Evolutionary conservation across 2,888 invertebrate species (phyloP).

Genomic region (Caenorhabditis macrosperma): DNA sequence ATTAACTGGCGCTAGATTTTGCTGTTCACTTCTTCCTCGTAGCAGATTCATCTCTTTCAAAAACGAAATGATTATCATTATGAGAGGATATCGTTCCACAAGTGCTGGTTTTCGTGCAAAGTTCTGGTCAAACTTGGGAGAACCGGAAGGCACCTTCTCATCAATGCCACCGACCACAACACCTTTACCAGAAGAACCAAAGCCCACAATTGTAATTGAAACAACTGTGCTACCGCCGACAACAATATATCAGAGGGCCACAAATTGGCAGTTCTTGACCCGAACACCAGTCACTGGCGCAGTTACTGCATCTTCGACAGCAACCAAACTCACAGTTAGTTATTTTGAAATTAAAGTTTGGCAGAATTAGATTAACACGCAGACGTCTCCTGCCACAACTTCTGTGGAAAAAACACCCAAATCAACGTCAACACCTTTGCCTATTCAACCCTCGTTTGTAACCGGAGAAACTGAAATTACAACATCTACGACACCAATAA

Average conservation of each 20-base stretch:
- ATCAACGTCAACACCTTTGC: background rate
- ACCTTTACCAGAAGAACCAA: constrained; percentile 7
- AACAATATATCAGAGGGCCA: constrained; percentile 1
- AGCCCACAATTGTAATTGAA: constrained; percentile 1
- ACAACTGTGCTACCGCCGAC: constrained; percentile 27
- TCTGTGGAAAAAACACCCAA: background rate
- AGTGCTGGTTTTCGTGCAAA: constrained; percentile 71
- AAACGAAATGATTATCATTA: constrained; percentile 75
- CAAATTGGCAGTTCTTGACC: constrained; percentile 19
- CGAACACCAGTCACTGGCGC: constrained; percentile 3
- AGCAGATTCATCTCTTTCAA: constrained; percentile 71
- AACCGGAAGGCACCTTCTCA: constrained; percentile 32
- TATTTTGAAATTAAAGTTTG: no score
- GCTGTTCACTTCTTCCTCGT: constrained; percentile 73
- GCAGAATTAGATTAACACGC: background rate
- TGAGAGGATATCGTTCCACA: constrained; percentile 69
- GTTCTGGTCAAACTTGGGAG: constrained; percentile 73
- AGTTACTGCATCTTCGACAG: background rate
- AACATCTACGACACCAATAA: constrained; percentile 9
- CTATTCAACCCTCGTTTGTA: constrained; percentile 16
- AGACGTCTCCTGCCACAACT: background rate
- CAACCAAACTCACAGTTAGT: no score
- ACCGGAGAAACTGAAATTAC: constrained; percentile 50
- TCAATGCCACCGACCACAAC: constrained; percentile 41
- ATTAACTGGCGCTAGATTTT: constrained; percentile 78